Evolutionary conservation across 2,888 invertebrate genomes (phyloP), one percentile per base, ranked within the genome.

Genomic region (Nemotelus pantherinus): DNA sequence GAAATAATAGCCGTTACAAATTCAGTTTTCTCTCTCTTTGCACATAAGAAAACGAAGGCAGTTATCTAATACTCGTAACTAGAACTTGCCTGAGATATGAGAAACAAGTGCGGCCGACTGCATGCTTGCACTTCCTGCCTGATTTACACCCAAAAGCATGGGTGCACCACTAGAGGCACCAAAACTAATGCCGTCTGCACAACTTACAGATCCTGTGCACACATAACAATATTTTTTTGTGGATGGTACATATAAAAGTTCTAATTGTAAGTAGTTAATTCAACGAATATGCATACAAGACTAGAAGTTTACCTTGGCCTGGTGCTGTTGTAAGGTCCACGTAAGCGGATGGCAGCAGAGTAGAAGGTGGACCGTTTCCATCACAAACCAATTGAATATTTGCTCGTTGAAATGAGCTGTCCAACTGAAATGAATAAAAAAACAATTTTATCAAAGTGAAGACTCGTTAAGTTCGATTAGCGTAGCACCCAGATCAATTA

Each of bases 181-280:
- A 76, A 81, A 81, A 77, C 70, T 84, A 83, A 87, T 85, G 82
- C 86, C 86, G 81, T 86, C 83, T 78, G 85, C 82, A 81, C 83
- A 84, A 83, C 85, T 86, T 78, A 86, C 86, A 84, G 88, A 82
- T 82, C 89, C 89, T 87, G 82, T 83, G 79, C 43, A 60, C 25
- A 67, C 50, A 43, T 67, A 65, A 57, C 57, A 57, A 77, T 70
- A 10, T 67, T 57, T 71, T 44, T 68, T 44, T 5, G 60, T 39
- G 60, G 10, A 58, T 68, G 50, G 65, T 57, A 67, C 55, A 44
- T 55, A 64, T 10, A 7, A 25, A 25, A 25, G 25, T 25, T 25
- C 25, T 25, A 25, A 25, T 25, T 25, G 25, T 25, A 25, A 25
- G 25, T 25, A 25, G 25, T 25, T 25, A 25, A 25, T 25, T 25